Evolutionary conservation across 2,113 vertebrate species (phyloP).

Genomic region (Ursus arctos): DNA sequence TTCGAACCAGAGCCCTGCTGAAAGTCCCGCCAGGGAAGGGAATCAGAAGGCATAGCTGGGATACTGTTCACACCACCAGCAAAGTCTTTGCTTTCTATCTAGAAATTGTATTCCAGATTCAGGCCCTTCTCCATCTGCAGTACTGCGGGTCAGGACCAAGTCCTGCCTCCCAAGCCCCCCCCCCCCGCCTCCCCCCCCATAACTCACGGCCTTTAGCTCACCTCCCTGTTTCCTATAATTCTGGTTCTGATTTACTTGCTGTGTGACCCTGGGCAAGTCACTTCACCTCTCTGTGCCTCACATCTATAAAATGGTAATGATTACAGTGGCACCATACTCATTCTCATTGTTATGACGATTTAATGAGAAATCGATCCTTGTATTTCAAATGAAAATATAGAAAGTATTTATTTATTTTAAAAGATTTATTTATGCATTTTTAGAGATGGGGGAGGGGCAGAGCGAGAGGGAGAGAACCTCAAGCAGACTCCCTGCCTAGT

Average conservation of each 20-base stretch:
- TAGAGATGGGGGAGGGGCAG: not conserved
- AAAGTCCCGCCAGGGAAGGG: not conserved
- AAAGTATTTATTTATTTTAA: not conserved
- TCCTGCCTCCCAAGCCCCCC: not conserved
- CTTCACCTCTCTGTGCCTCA: not conserved
- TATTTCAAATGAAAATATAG: not conserved
- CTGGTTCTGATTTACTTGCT: not conserved
- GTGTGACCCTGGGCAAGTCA: not conserved
- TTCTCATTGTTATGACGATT: not conserved
- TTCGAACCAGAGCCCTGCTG: not conserved
- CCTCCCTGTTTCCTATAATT: no score
- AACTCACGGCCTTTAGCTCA: not conserved
- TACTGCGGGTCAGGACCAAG: not conserved
- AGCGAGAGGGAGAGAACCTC: not conserved
- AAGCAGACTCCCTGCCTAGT: not conserved
- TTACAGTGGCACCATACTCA: not conserved
- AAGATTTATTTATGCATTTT: not conserved
- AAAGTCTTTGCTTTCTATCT: not conserved
- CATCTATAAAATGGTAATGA: not conserved
- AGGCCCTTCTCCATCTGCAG: rapidly evolving
- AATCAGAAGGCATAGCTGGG: not conserved
- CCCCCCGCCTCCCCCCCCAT: rapidly evolving
- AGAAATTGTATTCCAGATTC: not conserved
- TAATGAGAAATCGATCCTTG: not conserved
- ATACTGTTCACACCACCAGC: no score